Base-by-base conservation (phyloP, 2,888 invertebrate genomes). In the Agrenia bidenticulata region DNA sequence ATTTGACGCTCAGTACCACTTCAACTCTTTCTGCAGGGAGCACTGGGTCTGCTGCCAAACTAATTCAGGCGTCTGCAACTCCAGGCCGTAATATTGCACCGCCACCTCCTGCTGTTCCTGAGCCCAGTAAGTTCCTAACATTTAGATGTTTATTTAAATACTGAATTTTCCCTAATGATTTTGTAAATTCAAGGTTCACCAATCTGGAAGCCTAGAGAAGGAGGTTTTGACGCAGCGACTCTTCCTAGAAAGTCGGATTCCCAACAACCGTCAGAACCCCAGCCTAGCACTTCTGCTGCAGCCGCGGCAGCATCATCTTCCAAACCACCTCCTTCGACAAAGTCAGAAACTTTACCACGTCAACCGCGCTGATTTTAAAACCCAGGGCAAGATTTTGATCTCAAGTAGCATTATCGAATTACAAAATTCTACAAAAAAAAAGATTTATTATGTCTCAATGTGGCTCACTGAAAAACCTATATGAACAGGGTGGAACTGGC, bases 171-270 rank as follows among this genome's bases (percentile, higher is more conserved):
- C 50, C 50, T 7, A 39, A 39, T 39, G 9, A 39, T 45, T 15
- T 45, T 5, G 45, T 15, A 45, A 45, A 45, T 88, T 87, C 85
- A 88, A 89, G 94, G 94, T 85, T 95, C 95, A 83, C 96, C 96
- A 82, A 91, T 96, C 84, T 96, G 95, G 95, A 95, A 95, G 87
- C 94, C 94, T 84, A 89, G 94, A 85, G 93, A 94, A 85, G 80
- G 83, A 78, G 82, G 73, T 78, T 82, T 83, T 72, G 86, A 86
- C 81, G 84, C 85, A 77, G 83, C 84, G 77, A 86, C 86, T 66
- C 83, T 86, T 80, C 86, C 86, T 78, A 66, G 69, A n/a, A 73
- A 73, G 53, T 55, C 66, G 21, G 73, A 73, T 54, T 66, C 70
- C 39, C 55, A 58, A n/a, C 59, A 67, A 55, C 70, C 70, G n/a